These are phyloP conservation scores for Sinopyrophorus schimmeli DNA, from an alignment of 2,888 invertebrate genomes.

Conservation along the genomic window DNA sequence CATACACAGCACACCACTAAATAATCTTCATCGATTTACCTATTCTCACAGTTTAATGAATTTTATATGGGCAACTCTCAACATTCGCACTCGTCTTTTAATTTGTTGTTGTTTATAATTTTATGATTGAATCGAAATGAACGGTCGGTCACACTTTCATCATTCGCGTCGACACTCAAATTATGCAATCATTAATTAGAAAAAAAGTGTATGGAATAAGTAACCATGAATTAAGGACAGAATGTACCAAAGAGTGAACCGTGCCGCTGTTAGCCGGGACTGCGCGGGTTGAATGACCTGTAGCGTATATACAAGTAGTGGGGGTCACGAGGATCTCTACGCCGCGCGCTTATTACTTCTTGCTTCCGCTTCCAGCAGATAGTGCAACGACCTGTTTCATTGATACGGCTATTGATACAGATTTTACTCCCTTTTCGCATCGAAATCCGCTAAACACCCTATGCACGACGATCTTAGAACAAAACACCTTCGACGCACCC, in stretches of 20 bases:
- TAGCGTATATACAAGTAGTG: conserved; percentile 41
- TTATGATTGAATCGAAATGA: too few relatives aligned
- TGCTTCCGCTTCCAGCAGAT: conserved; percentile 52
- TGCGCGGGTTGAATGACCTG: conserved; percentile 57
- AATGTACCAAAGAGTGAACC: conserved; percentile 49
- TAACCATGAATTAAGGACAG: conserved; percentile 50
- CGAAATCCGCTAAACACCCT: neutral
- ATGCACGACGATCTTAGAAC: too few relatives aligned
- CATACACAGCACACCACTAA: too few relatives aligned
- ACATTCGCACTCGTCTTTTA: conserved; percentile 26
- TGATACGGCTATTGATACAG: conserved; percentile 32
- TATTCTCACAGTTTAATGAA: conserved; percentile 22
- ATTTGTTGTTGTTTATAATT: too few relatives aligned
- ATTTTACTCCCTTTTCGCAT: too few relatives aligned
- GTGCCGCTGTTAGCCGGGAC: conserved; percentile 53
- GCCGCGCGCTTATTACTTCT: conserved; percentile 54
- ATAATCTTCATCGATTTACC: conserved; percentile 14
- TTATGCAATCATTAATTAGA: conserved; percentile 38
- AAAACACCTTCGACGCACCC: too few relatives aligned
- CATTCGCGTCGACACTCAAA: conserved; percentile 28
- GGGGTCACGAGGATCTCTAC: conserved; percentile 49
- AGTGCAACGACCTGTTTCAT: conserved; percentile 40
- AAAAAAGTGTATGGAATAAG: conserved; percentile 47
- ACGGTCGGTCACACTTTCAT: conserved; percentile 31
- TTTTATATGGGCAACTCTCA: conserved; percentile 16